phyloP scores from a whole-genome alignment of 2,888 invertebrate genomes.

The Calameuta pallipes region DNA sequence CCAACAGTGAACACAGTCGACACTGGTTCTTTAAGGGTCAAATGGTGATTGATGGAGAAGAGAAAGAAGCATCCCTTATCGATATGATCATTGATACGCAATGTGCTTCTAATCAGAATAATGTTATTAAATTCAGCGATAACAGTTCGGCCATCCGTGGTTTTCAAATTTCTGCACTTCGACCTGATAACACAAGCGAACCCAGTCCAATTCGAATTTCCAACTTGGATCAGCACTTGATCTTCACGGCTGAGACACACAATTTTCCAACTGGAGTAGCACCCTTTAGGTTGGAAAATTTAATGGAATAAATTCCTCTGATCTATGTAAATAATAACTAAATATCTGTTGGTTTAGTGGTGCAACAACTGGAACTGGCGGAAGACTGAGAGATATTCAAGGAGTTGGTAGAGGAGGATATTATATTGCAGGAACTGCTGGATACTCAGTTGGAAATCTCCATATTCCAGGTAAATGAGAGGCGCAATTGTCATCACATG shows the following conservation, averaged over 20 bases:
- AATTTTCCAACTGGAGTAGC: conserved; percentile 98
- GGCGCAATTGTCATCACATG: neutral
- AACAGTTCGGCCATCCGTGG: conserved; percentile 96
- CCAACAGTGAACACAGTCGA: conserved; percentile 97
- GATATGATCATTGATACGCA: conserved; percentile 95
- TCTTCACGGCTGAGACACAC: conserved; percentile 98
- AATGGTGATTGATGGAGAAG: conserved; percentile 84
- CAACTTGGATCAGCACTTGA: conserved; percentile 81
- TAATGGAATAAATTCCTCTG: neutral
- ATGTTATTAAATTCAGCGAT: conserved; percentile 96
- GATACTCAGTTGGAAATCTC: conserved; percentile 95
- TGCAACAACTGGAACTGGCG: conserved; percentile 97
- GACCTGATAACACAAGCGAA: conserved; percentile 76
- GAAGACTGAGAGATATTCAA: conserved; percentile 94
- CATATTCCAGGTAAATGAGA: conserved; percentile 80
- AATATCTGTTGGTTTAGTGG: conserved; percentile 73
- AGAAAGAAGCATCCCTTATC: conserved; percentile 85
- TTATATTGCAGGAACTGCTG: conserved; percentile 95
- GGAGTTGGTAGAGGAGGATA: conserved; percentile 94
- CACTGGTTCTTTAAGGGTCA: conserved; percentile 98
- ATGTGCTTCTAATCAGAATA: conserved; percentile 85
- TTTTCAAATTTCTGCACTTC: conserved; percentile 76
- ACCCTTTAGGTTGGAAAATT: conserved; percentile 76
- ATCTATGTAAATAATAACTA: neutral
- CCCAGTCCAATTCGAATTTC: conserved; percentile 71